Conservation (phyloP, 2,888 invertebrate genomes). For the Alloscopus bannaensis region DNA sequence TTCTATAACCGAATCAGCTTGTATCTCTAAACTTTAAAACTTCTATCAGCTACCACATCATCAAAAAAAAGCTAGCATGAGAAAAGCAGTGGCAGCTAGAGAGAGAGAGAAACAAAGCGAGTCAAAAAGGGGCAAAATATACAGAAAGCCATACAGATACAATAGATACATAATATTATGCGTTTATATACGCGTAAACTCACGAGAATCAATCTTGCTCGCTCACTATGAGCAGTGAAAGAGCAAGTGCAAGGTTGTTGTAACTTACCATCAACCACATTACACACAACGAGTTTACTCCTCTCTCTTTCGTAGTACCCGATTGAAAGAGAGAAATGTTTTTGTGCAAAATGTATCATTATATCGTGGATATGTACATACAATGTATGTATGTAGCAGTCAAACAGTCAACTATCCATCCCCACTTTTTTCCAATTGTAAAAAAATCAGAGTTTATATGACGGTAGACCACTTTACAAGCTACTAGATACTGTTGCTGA, state of each 20-base stretch:
- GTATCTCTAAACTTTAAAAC: conserved; percentile 5
- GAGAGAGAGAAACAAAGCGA: no score
- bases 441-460: neutral
- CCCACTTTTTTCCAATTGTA: conserved; percentile 6
- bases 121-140: no score
- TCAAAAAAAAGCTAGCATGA: conserved; percentile 5
- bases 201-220: neutral
- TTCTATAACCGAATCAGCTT: neutral
- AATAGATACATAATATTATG: no score
- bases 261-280: no score
- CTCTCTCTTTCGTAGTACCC: no score
- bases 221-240: conserved; percentile 14
- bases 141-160: no score
- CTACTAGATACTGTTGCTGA: no score
- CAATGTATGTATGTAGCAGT: conserved; percentile 10
- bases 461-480: conserved; percentile 11
- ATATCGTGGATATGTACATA: no score
- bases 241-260: conserved; percentile 54
- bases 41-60: neutral
- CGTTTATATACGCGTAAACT: neutral
- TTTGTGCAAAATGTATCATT: no score
- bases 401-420: no score
- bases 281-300: no score
- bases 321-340: no score
- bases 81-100: neutral